phyloP scores from a whole-genome alignment of 2,113 vertebrate species.

The Dasypus novemcinctus region DNA sequence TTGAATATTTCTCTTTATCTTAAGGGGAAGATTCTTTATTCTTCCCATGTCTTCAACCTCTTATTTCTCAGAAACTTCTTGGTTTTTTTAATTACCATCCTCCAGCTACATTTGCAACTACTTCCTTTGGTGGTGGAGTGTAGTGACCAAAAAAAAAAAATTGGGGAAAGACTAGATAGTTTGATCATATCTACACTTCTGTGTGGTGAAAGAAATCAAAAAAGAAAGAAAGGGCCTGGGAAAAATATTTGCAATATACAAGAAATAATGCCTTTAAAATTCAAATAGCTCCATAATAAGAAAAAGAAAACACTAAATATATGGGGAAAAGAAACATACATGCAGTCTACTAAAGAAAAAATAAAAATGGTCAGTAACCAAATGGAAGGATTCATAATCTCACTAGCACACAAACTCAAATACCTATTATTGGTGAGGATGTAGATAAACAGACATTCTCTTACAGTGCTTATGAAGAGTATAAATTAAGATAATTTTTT shows the following conservation, averaged over 20 bases:
- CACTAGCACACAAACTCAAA: conserved; percentile 20
- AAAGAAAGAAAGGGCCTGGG: background rate
- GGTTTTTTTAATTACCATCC: background rate
- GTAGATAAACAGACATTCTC: background rate
- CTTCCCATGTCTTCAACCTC: background rate
- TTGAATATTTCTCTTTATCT: background rate
- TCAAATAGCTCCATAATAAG: background rate
- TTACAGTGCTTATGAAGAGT: background rate
- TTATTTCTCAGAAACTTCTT: conserved; percentile 14
- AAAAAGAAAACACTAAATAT: background rate
- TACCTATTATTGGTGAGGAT: background rate
- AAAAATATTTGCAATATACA: conserved; percentile 1
- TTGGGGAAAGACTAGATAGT: background rate
- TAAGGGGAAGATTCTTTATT: conserved; percentile 20
- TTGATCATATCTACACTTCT: background rate
- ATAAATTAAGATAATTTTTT: background rate
- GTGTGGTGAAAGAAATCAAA: background rate
- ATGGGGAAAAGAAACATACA: background rate
- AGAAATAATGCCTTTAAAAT: conserved; percentile 16
- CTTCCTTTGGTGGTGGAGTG: background rate
- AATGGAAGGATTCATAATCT: background rate
- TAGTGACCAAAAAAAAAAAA: conserved; percentile 1
- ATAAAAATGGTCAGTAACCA: background rate
- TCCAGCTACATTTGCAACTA: background rate
- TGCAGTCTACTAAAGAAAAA: conserved; percentile 31